phyloP scores from a whole-genome alignment of 2,113 vertebrate genomes.

The Murina feae region DNA sequence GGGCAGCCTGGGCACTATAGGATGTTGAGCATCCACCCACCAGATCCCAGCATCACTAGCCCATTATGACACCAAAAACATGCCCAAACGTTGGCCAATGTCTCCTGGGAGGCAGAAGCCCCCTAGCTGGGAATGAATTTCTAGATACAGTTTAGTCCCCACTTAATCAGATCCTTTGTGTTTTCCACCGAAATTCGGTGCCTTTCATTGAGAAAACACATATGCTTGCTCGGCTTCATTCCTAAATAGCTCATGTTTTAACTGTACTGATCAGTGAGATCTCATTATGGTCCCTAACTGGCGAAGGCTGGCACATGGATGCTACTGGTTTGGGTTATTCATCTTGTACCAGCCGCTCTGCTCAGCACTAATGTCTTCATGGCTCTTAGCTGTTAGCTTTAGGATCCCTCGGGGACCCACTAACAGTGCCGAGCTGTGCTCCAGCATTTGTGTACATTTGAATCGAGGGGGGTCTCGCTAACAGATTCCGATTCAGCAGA shows the following conservation, averaged over 20 bases:
- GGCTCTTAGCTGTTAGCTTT: neutral
- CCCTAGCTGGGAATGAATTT: neutral
- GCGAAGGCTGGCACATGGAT: fast-evolving
- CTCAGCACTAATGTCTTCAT: neutral
- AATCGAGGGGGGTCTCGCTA: neutral
- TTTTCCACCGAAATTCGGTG: neutral
- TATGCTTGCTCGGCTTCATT: neutral
- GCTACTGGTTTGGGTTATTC: neutral
- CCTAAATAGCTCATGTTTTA: no score
- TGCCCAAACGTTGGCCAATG: fast-evolving
- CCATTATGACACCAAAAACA: fast-evolving
- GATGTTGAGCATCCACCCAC: fast-evolving
- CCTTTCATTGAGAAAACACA: neutral
- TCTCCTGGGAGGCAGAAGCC: neutral
- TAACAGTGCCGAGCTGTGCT: fast-evolving
- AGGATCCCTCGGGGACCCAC: neutral
- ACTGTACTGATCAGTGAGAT: fast-evolving
- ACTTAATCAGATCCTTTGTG: neutral
- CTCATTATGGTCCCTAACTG: fast-evolving
- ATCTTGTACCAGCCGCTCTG: no score
- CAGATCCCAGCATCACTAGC: neutral
- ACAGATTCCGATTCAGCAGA: neutral
- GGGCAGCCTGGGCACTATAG: fast-evolving
- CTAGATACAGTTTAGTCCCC: neutral
- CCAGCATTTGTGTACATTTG: fast-evolving